Evolutionary conservation across 2,888 invertebrate genomes (phyloP), one percentile per base, ranked within the genome.

Genomic region (Sthenelais limicola): DNA sequence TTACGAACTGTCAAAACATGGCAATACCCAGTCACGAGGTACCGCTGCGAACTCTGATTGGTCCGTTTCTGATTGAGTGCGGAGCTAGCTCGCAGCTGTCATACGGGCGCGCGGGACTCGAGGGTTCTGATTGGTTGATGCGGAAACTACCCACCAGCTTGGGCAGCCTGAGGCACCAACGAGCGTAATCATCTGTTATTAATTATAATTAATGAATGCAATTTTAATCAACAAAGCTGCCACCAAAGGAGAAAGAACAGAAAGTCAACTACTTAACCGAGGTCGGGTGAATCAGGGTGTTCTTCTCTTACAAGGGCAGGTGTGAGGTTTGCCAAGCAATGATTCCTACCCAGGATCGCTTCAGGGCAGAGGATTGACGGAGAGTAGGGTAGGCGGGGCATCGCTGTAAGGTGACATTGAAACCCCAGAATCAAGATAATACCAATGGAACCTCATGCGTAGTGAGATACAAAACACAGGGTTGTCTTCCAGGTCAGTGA

Each of bases 131-230:
- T 62, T 62, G 62, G 62, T 62, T 43, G 5, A 35, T 24, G 51
- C 21, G 12, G 9, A 26, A 5, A n/a, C n/a, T n/a, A n/a, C n/a
- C n/a, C n/a, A n/a, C n/a, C n/a, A n/a, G n/a, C n/a, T n/a, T n/a
- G n/a, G n/a, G n/a, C n/a, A n/a, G 38, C 21, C 62, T 26, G 62
- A n/a, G 18, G 49, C 47, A 28, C 49, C 24, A 47, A 30, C 67
- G 47, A 18, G 48, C 32, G 67, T 67, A 67, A 67, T 67, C 48
- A 67, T 48, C 67, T 48, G 48, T 67, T 67, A 67, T 47, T 67
- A 67, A 67, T 67, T 67, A 67, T 67, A n/a, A 48, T 67, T 67
- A 67, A 67, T 67, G 67, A 67, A 67, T 48, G 67, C 49, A 47
- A 67, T 67, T 67, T 67, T 48, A 67, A 47, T 67, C 48, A 67